phyloP scores from a whole-genome alignment of 2,888 invertebrate species.

The Tipula lateralis region DNA sequence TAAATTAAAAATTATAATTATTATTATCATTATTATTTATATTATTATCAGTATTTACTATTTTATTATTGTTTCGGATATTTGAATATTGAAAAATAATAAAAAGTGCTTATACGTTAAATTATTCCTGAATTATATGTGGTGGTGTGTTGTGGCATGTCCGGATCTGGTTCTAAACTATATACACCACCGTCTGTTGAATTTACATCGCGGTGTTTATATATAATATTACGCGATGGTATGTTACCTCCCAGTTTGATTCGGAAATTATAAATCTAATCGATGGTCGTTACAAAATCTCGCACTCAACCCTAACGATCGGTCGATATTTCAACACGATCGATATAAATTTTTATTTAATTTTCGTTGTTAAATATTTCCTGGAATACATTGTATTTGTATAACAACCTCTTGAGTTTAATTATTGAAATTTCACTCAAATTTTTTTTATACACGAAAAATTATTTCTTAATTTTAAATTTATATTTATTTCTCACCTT shows the following conservation, averaged over 20 bases:
- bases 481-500: background rate
- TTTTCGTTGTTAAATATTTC: background rate
- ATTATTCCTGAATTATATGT: background rate
- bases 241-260: background rate
- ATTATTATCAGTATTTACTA: background rate
- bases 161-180: no score
- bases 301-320: background rate
- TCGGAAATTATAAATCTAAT: background rate
- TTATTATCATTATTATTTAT: conserved; percentile 12
- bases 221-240: no score
- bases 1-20: conserved; percentile 24
- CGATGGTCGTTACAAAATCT: background rate
- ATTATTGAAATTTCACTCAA: background rate
- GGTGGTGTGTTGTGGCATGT: background rate
- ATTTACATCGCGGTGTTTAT: no score
- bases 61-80: background rate
- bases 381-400: background rate
- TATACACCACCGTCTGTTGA: no score
- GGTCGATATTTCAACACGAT: background rate
- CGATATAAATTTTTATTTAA: background rate
- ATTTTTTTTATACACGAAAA: background rate
- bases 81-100: background rate
- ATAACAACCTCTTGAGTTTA: background rate
- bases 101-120: background rate
- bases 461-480: background rate